Percentiles rank a stretch among this genome's conserved stretches.
Evolutionary conservation across 2,888 invertebrate genomes (phyloP).

Genomic region (Aleiodes alternator): DNA sequence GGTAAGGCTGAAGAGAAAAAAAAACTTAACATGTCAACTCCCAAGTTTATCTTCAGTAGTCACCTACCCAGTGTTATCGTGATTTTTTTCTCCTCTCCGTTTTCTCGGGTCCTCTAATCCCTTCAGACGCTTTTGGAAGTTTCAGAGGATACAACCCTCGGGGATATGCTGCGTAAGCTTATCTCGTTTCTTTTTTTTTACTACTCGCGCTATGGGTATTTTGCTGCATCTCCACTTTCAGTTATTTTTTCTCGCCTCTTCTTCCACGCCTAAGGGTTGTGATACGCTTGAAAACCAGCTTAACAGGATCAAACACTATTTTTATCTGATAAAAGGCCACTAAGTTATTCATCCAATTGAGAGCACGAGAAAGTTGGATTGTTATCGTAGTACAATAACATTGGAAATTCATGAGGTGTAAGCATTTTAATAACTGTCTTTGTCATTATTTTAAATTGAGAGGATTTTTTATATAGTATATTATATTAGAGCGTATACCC

Average conservation of each 20-base stretch:
- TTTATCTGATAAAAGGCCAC: conserved; percentile 18
- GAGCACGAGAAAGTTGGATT: not conserved
- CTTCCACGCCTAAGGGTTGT: not conserved
- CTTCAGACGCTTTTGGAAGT: conserved; percentile 27
- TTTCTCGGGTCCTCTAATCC: conserved; percentile 28
- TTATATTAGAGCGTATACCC: no score
- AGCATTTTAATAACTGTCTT: not conserved
- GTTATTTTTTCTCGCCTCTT: not conserved
- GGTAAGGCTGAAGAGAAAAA: not conserved
- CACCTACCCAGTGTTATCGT: conserved; percentile 6
- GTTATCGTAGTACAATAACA: not conserved
- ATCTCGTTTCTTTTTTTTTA: conserved; percentile 1
- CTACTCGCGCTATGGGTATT: not conserved
- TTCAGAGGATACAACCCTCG: conserved; percentile 28
- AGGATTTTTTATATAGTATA: no score
- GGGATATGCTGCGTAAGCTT: conserved; percentile 37
- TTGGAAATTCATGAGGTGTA: not conserved
- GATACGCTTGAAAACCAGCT: not conserved
- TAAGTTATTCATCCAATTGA: not conserved
- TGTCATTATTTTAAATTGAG: no score
- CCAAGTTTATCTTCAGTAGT: conserved; percentile 14
- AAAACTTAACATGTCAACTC: conserved; percentile 8
- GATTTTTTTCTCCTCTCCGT: conserved; percentile 20
- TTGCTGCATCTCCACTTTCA: conserved; percentile 14
- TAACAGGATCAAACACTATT: conserved; percentile 19